phyloP scores from a whole-genome alignment of 2,797 vertebrate species.

The Aldrovandia affinis region DNA sequence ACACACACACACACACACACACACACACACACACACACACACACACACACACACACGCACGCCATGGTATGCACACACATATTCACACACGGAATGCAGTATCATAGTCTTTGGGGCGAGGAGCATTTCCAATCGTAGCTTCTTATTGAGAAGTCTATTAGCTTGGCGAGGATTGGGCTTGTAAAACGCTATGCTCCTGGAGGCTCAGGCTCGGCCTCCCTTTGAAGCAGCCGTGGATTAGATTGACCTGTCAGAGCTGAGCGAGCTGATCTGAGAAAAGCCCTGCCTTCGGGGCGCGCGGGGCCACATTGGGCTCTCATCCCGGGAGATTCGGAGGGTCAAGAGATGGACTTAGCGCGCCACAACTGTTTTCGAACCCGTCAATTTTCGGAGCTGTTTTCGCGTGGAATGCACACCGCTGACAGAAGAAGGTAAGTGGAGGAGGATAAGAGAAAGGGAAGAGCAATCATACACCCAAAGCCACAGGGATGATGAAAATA shows the following conservation, averaged over 20 bases:
- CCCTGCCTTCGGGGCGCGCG: not conserved
- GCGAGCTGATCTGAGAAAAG: not conserved
- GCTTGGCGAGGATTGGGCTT: not conserved
- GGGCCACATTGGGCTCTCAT: not conserved
- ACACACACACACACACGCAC: constrained; percentile 24
- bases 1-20: constrained; percentile 11
- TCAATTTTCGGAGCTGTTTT: not conserved
- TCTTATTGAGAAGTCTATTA: not conserved
- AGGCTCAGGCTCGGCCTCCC: not conserved
- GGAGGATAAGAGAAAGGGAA: not conserved
- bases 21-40: constrained; percentile 5
- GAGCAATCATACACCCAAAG: not conserved
- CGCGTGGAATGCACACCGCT: not conserved
- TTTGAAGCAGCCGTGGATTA: constrained; percentile 1
- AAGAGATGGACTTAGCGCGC: not conserved
- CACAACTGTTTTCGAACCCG: not conserved
- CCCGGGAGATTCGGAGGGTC: constrained; percentile 9
- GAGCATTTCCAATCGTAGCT: not conserved
- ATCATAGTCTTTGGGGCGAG: not conserved
- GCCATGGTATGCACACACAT: not conserved
- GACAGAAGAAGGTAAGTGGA: not conserved
- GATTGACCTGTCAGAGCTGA: not conserved
- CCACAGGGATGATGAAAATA: not conserved
- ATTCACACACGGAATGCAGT: not conserved
- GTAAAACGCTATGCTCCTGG: not conserved